phyloP scores from a whole-genome alignment of 2,888 invertebrate genomes.

The Nemotelus nigrinus region DNA sequence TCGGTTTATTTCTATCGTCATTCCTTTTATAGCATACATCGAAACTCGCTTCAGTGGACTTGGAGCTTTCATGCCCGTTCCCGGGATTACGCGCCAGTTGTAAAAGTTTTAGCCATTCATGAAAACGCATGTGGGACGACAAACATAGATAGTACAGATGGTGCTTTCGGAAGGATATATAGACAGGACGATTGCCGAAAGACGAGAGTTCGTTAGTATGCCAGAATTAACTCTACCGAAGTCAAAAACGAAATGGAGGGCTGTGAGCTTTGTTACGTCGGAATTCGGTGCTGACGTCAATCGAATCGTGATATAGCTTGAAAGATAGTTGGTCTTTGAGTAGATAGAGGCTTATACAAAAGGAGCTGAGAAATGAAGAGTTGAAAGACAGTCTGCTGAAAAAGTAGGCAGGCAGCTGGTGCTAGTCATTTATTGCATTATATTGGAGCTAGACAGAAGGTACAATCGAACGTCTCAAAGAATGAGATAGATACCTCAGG shows the following conservation, averaged over 20 bases:
- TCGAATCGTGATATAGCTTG: background rate
- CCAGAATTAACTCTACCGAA: conserved; percentile 23
- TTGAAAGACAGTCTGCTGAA: conserved; percentile 1
- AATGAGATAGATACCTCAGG: too few species aligned
- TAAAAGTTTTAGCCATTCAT: conserved; percentile 49
- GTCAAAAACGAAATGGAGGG: conserved; percentile 16
- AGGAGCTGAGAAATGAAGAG: background rate
- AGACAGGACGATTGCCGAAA: background rate
- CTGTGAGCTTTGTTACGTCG: conserved; percentile 46
- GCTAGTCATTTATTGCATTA: too few species aligned
- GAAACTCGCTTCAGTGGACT: background rate
- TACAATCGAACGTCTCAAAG: too few species aligned
- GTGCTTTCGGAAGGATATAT: conserved; percentile 14
- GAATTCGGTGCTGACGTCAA: conserved; percentile 48
- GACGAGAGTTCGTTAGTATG: background rate
- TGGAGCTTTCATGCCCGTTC: background rate
- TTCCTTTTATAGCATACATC: conserved; percentile 27
- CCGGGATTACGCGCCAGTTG: conserved; percentile 41
- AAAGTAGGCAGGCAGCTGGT: background rate
- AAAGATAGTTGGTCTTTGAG: background rate
- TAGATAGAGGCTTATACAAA: background rate
- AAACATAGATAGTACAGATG: background rate
- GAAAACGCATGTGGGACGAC: conserved; percentile 46
- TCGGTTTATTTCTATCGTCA: conserved; percentile 30
- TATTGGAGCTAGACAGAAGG: too few species aligned